Conservation (phyloP, 2,113 vertebrate species). For the Planiliza haematocheilus region DNA sequence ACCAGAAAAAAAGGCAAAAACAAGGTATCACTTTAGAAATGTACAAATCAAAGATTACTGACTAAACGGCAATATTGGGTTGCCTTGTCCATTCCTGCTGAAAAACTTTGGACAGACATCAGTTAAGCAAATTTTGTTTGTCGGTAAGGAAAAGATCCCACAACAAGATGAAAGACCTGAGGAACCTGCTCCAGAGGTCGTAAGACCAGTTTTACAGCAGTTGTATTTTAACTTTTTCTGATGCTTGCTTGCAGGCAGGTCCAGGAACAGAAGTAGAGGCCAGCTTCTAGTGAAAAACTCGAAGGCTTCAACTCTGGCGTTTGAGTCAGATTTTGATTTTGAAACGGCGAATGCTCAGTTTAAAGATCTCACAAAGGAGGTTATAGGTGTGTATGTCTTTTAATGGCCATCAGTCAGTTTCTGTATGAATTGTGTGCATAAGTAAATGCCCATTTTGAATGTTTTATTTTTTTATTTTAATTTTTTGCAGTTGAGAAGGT, state of each 20-base stretch:
- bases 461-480: too few relatives aligned
- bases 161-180: neutral
- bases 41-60: neutral
- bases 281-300: conserved; percentile 88
- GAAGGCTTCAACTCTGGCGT: conserved; percentile 92
- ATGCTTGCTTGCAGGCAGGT: conserved; percentile 81
- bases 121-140: neutral
- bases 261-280: conserved; percentile 92
- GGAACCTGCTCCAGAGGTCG: neutral
- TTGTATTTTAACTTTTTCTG: neutral
- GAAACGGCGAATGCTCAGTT: conserved; percentile 97
- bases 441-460: neutral
- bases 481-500: conserved; percentile 82
- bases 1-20: conserved; percentile 88
- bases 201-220: neutral
- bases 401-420: too few relatives aligned
- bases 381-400: conserved; percentile 83
- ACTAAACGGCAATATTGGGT: neutral
- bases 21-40: conserved; percentile 80
- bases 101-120: neutral
- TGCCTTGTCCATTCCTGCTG: fast-evolving
- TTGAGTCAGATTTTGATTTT: conserved; percentile 98
- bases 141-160: neutral
- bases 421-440: too few relatives aligned
- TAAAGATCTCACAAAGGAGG: conserved; percentile 92